These are phyloP conservation scores for Tragulus kanchil DNA, from an alignment of 2,113 vertebrate genomes.

Conservation along the genomic window DNA sequence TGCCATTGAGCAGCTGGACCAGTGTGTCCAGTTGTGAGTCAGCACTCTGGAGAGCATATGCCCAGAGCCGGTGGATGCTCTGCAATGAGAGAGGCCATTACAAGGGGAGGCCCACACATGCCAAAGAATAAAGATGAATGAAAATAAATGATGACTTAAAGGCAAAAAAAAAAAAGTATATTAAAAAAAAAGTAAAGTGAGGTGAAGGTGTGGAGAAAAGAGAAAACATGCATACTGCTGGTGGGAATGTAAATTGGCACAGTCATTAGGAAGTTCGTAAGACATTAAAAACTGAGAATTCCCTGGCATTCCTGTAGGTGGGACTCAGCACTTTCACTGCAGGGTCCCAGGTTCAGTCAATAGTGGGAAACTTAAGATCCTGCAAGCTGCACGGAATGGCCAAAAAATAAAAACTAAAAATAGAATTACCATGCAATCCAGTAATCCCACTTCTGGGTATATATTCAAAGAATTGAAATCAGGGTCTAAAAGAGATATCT, in stretches of 20 bases:
- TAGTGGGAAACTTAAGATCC: not conserved
- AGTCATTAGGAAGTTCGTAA: not conserved
- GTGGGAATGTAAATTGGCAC: not conserved
- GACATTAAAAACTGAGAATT: not conserved
- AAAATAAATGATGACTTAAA: no score
- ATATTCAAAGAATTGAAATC: not conserved
- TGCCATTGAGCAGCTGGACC: no score
- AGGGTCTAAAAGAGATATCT: not conserved
- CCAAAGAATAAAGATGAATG: no score
- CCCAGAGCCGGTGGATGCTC: no score
- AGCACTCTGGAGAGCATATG: no score
- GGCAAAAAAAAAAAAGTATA: no score
- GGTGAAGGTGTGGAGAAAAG: not conserved
- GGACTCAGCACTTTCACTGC: not conserved
- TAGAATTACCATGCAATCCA: not conserved
- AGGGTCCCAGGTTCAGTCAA: not conserved
- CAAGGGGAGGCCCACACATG: no score
- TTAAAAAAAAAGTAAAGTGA: no score
- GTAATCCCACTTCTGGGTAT: not conserved
- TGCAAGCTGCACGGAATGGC: not conserved
- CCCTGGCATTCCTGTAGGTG: not conserved
- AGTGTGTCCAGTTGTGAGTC: no score
- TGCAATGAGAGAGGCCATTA: no score
- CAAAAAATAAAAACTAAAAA: not conserved
- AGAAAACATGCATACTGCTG: not conserved